A percentile compares a stretch with the other conserved stretches of the same genome.
These are phyloP conservation scores for Pampusana beccarii DNA, from an alignment of 2,113 vertebrate genomes.

Conservation along the genomic window DNA sequence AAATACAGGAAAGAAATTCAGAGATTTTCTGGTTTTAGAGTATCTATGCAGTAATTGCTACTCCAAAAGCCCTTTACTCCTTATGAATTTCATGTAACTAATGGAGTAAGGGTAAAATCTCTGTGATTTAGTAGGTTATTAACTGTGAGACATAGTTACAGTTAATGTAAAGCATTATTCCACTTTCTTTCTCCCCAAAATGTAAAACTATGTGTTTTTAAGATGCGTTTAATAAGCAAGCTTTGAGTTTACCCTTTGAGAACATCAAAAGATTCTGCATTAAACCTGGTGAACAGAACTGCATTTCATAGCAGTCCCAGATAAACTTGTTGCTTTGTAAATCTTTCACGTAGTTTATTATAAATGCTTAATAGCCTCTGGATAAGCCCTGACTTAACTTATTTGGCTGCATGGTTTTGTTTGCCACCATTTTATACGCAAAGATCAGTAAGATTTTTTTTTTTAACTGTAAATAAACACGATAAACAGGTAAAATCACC, in stretches of 20 bases:
- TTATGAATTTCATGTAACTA: not conserved
- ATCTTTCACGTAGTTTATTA: constrained; percentile 11
- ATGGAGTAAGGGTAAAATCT: not conserved
- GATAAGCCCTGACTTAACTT: constrained; percentile 21
- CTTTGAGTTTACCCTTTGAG: constrained; percentile 7
- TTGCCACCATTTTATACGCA: not conserved
- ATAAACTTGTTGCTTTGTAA: constrained; percentile 15
- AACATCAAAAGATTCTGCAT: not conserved
- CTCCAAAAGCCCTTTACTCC: not conserved
- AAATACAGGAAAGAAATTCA: not conserved
- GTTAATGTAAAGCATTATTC: not conserved
- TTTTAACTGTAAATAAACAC: constrained; percentile 5
- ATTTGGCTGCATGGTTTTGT: not conserved
- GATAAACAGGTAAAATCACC: not conserved
- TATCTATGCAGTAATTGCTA: not conserved
- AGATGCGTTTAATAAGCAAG: not conserved
- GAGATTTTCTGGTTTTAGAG: not conserved
- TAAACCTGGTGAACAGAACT: not conserved
- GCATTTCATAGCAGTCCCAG: constrained; percentile 7
- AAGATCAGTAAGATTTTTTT: not conserved
- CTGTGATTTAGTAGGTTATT: not conserved
- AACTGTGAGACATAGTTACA: not conserved
- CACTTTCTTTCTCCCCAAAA: not conserved
- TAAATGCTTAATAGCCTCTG: constrained; percentile 12
- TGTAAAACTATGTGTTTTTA: not conserved